Conservation (phyloP, 2,113 vertebrate genomes). For the Notarius quadriscutis region DNA sequence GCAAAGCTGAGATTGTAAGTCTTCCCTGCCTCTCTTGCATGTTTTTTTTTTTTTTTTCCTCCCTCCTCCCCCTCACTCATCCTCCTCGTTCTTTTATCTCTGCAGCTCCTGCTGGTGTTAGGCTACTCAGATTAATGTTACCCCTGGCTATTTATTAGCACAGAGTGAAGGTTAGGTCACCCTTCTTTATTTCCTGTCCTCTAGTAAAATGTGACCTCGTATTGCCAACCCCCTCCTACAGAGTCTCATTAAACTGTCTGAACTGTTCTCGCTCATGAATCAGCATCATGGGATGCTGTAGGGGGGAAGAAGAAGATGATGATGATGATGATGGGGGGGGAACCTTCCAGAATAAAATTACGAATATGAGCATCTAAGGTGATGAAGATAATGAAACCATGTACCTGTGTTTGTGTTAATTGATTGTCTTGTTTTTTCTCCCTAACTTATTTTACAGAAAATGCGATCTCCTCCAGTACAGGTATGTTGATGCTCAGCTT, state of each 20-base stretch:
- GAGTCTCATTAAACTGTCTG: background rate
- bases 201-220: background rate
- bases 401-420: background rate
- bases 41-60: background rate
- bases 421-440: background rate
- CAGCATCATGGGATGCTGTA: background rate
- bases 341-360: background rate
- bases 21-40: background rate
- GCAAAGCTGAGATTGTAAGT: conserved; percentile 91
- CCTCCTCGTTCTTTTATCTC: background rate
- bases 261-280: too few relatives aligned
- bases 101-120: background rate
- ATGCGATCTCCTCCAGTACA: conserved; percentile 85
- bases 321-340: too few relatives aligned
- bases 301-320: too few relatives aligned
- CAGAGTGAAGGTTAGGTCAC: conserved; percentile 15
- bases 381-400: background rate
- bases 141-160: background rate
- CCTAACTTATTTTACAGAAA: conserved; percentile 78
- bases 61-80: background rate
- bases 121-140: background rate
- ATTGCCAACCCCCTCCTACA: background rate
- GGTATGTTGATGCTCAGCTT: conserved; percentile 67
- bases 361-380: background rate
- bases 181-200: background rate